Base-by-base conservation (phyloP, 2,113 vertebrate genomes). In the Arothron firmamentum region DNA sequence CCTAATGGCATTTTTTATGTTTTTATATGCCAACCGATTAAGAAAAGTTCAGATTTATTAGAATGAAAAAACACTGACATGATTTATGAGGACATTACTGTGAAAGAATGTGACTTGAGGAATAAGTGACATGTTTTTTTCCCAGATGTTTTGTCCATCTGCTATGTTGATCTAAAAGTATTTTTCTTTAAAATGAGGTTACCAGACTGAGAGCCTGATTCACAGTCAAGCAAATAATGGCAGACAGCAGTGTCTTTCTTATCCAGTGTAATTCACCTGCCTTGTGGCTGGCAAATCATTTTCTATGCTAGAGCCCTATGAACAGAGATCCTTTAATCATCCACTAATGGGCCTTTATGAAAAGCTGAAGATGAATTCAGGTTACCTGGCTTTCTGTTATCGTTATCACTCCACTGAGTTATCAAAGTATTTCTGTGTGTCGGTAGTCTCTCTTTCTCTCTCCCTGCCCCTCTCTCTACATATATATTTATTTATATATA, bases 251-350 rank as follows among this genome's bases (percentile, higher is more conserved):
- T 79, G 65, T 73, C 77, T 78, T 80, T 82, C 79, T 81, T 82
- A 78, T 84, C 67, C 79, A 65, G 67, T 65, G 77, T 82, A 82
- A 82, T 85, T 83, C 72, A 79, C 77, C 82, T 81, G 78, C 68
- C 68, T 85, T 25, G 14, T 72, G 70, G 79, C 82, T 81, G 64
- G 82, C 61, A 81, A 87, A 83, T 86, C 71, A 75, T 80, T 80
- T 78, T 84, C 78, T 62, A 64, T 64, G 85, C 69, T 51, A 69
- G 79, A 71, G 74, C 75, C 81, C 75, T 76, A 67, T 71, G 79
- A 83, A 79, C 81, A 79, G 62, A 79, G 81, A 83, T 82, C 82
- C 84, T 89, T 89, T 89, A 89, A 89, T 89, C 87, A 88, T 85
- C 64, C 51, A 34, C 83, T 89, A 88, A 89, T 88, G 85, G 80